phyloP scores from a whole-genome alignment of 2,888 invertebrate genomes.

The Cataglyphis livida region DNA sequence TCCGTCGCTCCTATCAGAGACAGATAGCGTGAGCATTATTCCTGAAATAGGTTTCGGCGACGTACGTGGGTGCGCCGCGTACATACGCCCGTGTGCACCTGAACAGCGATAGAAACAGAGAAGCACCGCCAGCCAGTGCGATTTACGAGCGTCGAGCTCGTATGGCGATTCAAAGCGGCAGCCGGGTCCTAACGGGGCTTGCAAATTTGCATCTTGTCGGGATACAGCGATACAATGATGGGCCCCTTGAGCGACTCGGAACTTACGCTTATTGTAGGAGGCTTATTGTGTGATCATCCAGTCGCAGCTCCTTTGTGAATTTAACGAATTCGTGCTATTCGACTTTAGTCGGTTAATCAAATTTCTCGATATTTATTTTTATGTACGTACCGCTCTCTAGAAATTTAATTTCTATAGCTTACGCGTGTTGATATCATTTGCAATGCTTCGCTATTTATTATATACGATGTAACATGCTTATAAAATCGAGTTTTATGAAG shows the following conservation, averaged over 20 bases:
- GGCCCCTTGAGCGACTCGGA: conserved; percentile 47
- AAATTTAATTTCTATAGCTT: neutral
- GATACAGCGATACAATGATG: conserved; percentile 40
- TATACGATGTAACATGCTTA: neutral
- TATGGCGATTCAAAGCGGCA: conserved; percentile 51
- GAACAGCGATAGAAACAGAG: conserved; percentile 48
- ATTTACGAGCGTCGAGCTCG: conserved; percentile 47
- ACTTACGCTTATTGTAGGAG: conserved; percentile 29
- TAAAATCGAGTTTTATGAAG: neutral
- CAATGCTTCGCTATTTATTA: neutral
- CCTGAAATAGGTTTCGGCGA: conserved; percentile 67
- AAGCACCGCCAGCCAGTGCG: conserved; percentile 29
- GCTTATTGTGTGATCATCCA: neutral
- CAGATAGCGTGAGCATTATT: conserved; percentile 68
- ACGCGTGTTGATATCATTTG: neutral
- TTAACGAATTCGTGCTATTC: neutral
- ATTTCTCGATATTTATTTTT: neutral
- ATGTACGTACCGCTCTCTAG: too few relatives aligned
- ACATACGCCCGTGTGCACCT: conserved; percentile 27
- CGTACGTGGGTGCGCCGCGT: conserved; percentile 10
- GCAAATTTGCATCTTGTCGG: conserved; percentile 53
- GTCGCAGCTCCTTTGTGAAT: conserved; percentile 2
- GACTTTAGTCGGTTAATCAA: neutral
- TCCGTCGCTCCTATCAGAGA: conserved; percentile 66
- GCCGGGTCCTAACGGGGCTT: conserved; percentile 51